These are phyloP conservation scores for Wiebesia pumilae DNA, from an alignment of 1,140 invertebrate genomes.

Conservation along the genomic window DNA sequence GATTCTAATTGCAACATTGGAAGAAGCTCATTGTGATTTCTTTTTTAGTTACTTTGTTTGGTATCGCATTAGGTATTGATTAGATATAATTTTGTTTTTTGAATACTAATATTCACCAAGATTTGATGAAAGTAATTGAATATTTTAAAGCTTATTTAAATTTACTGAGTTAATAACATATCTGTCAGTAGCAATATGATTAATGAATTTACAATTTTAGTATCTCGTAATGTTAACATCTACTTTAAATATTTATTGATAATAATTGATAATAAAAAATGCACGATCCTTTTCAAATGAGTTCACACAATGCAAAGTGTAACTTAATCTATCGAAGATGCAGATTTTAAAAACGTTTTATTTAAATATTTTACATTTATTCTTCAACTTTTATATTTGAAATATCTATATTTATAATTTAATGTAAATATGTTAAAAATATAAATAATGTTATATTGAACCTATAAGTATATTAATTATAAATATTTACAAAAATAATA, in stretches of 20 bases:
- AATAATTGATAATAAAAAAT: no score
- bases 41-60: not conserved
- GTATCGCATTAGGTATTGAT: not conserved
- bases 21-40: not conserved
- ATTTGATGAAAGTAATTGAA: not conserved
- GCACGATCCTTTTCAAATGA: not conserved
- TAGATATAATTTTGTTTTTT: not conserved
- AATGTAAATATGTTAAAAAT: no score
- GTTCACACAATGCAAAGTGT: no score
- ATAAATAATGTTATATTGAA: not conserved
- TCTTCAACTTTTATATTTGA: no score
- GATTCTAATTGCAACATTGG: not conserved
- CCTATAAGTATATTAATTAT: not conserved
- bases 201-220: not conserved
- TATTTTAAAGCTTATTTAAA: not conserved
- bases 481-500: not conserved
- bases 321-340: no score
- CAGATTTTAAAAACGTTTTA: no score
- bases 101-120: no score
- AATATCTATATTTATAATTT: no score
- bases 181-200: not conserved
- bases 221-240: not conserved
- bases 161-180: not conserved
- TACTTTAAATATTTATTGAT: not conserved
- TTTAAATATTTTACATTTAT: no score